phyloP scores from a whole-genome alignment of 1,140 invertebrate genomes.

The Drosophila burlai region DNA sequence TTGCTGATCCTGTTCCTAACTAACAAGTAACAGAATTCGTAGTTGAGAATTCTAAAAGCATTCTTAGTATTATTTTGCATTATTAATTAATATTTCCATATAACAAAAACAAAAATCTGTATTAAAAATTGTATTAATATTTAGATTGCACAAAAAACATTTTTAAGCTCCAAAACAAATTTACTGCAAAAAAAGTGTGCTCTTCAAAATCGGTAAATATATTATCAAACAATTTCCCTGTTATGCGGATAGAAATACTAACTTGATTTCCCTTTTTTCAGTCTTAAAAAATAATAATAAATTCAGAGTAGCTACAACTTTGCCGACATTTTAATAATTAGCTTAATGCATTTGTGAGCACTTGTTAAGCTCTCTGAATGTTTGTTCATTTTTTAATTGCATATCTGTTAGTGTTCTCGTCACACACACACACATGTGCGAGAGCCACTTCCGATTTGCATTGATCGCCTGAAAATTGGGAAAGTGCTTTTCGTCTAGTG shows the following conservation, averaged over 20 bases:
- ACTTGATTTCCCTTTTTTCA: neutral
- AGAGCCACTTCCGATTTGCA: slow-evolving; percentile 72
- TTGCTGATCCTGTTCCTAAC: too few relatives aligned
- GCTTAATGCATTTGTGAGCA: slow-evolving; percentile 59
- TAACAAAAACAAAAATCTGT: too few relatives aligned
- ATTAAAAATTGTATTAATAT: too few relatives aligned
- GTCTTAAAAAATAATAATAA: neutral
- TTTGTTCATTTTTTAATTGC: slow-evolving; percentile 33
- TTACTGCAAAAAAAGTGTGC: too few relatives aligned
- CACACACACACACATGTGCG: slow-evolving; percentile 21
- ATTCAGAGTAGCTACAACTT: slow-evolving; percentile 16
- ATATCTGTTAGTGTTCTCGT: slow-evolving; percentile 56
- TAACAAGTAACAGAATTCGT: neutral
- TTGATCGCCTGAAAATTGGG: slow-evolving; percentile 69
- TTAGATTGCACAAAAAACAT: too few relatives aligned
- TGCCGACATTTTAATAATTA: slow-evolving; percentile 22
- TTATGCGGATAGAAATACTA: too few relatives aligned
- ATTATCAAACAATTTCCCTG: too few relatives aligned
- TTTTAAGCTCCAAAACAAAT: too few relatives aligned
- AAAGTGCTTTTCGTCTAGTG: slow-evolving; percentile 57
- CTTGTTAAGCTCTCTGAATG: slow-evolving; percentile 12
- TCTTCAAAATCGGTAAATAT: too few relatives aligned
- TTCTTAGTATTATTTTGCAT: neutral
- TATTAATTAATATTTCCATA: neutral
- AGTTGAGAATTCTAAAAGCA: neutral